phyloP scores from a whole-genome alignment of 2,797 vertebrate species.

The Streptopelia turtur region DNA sequence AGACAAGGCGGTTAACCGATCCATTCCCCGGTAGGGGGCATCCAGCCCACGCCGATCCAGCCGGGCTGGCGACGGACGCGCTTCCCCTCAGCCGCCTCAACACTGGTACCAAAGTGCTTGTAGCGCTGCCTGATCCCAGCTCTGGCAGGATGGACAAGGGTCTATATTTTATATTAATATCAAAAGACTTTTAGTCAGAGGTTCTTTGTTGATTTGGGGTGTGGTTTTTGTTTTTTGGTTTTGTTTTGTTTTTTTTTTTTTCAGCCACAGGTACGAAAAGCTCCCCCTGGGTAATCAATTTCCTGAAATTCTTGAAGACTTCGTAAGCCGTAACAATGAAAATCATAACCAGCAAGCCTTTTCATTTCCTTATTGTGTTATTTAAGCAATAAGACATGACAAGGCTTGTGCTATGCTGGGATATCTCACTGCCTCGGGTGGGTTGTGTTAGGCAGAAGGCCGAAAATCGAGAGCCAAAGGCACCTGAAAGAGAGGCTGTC shows the following conservation, averaged over 20 bases:
- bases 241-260: background rate
- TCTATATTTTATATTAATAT: background rate
- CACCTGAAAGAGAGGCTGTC: background rate
- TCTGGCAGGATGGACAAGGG: background rate
- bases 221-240: background rate
- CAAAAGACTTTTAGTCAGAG: background rate
- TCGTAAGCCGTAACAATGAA: background rate
- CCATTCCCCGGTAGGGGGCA: constrained; percentile 73
- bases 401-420: constrained; percentile 35
- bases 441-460: constrained; percentile 18
- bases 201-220: background rate
- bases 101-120: background rate
- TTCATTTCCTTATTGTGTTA: constrained; percentile 62
- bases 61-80: background rate
- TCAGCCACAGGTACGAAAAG: background rate
- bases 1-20: background rate
- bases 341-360: constrained; percentile 31
- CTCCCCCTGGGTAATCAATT: background rate
- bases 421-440: constrained; percentile 4
- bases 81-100: background rate
- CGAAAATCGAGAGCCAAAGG: background rate
- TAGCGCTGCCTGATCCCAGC: background rate
- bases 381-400: constrained; percentile 45
- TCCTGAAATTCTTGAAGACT: constrained; percentile 54
- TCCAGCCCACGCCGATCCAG: constrained; percentile 25